Base-by-base conservation (phyloP, 2,888 invertebrate genomes). In the Melanargia galathea region DNA sequence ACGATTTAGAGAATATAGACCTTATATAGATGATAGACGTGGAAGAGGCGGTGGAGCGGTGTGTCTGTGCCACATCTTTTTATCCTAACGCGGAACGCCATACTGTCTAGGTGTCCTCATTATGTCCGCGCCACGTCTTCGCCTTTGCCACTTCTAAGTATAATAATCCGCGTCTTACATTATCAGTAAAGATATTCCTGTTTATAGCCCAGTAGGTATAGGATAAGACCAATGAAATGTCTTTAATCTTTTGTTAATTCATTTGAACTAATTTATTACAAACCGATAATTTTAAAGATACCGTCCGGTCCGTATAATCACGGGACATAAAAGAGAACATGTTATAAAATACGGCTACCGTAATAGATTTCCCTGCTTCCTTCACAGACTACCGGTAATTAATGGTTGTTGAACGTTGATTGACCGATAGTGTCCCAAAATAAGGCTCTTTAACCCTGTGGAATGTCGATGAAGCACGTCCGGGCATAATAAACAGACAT, bases 381-480 rank as follows among this genome's bases (percentile, higher is more conserved):
- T 58, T n/a, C n/a, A 55, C 65, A 67, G 60, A 40, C 13, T 40
- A 38, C 49, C 51, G 52, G 59, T 60, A 56, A 65, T 55, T 22
- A 59, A 56, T 56, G 62, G 57, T 52, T 58, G 56, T 56, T 60
- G 51, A 58, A 61, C 62, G 75, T 74, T 74, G 75, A 79, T 77
- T 80, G 77, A 79, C 78, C 75, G 79, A 81, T 81, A 77, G 71
- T 74, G 70, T 79, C 77, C 81, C 71, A 83, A 86, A 84, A 86
- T 86, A 84, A 73, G 74, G 73, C 73, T 75, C 75, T 76, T 80
- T 77, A 78, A 79, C 78, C 80, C 78, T 74, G 70, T 69, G 83
- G 85, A 84, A 85, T 85, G 84, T 77, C 71, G 78, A 80, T 83
- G 75, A 70, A 75, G 76, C 76, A 73, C 74, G 73, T 76, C 68